Evolutionary conservation across 2,113 vertebrate genomes (phyloP).

Genomic region (Dromaius novaehollandiae): DNA sequence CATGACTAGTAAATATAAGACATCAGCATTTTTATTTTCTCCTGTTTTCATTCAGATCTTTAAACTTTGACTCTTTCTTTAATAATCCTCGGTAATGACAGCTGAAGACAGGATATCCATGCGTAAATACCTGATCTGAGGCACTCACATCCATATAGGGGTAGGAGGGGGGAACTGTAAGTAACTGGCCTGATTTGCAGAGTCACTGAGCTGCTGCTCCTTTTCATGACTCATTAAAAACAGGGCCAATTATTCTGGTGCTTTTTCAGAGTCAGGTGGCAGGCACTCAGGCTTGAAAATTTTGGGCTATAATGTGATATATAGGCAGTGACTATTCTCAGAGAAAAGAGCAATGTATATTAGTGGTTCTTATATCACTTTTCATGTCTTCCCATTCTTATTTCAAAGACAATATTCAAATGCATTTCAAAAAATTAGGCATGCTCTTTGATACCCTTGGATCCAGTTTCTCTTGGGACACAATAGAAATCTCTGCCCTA

Average conservation of each 20-base stretch:
- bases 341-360: background rate
- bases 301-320: background rate
- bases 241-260: background rate
- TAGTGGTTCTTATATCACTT: rapidly evolving
- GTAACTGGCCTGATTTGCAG: background rate
- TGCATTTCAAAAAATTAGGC: background rate
- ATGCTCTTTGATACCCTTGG: background rate
- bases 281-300: background rate
- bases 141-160: background rate
- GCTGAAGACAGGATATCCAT: background rate
- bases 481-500: background rate
- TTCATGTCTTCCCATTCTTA: background rate
- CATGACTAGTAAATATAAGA: background rate
- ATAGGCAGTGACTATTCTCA: background rate
- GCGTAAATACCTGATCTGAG: too few relatives aligned
- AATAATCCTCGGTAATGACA: background rate
- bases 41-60: background rate
- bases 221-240: background rate
- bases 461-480: background rate
- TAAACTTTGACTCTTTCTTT: background rate
- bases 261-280: background rate
- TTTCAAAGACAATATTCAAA: constrained; percentile 18
- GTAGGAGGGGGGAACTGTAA: background rate
- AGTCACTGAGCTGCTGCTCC: background rate
- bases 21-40: background rate